Conservation (phyloP, 2,113 vertebrate species). For the Gymnobelideus leadbeateri region DNA sequence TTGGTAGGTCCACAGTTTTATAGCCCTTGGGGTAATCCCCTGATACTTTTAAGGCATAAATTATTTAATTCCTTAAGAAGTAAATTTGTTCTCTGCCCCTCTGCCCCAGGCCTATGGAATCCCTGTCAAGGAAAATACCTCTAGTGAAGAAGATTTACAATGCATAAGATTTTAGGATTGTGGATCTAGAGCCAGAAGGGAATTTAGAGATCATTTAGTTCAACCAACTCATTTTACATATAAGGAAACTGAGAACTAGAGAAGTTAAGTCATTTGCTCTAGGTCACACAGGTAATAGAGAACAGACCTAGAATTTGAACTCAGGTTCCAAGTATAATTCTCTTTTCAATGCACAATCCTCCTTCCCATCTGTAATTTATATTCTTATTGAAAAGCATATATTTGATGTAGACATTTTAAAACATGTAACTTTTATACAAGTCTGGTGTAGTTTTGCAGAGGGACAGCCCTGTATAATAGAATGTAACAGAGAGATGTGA, state of each 20-base stretch:
- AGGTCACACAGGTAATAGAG: background rate
- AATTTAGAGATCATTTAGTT: background rate
- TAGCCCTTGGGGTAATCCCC: too few relatives aligned
- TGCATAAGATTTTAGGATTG: background rate
- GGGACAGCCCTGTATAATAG: background rate
- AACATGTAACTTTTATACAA: background rate
- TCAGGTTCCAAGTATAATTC: background rate
- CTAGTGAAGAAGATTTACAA: background rate
- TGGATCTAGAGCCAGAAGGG: background rate
- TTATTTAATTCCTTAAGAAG: background rate
- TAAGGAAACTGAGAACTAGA: background rate
- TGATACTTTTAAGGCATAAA: too few relatives aligned
- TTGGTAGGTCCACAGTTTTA: too few relatives aligned
- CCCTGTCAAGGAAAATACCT: background rate
- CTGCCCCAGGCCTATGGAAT: background rate
- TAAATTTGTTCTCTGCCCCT: background rate
- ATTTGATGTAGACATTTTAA: background rate
- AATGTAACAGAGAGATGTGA: background rate
- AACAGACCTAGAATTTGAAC: background rate
- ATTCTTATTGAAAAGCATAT: background rate
- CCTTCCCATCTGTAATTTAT: background rate
- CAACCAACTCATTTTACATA: background rate
- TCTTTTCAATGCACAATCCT: background rate
- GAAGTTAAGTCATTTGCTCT: background rate
- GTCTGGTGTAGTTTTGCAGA: background rate